Evolutionary conservation across 2,797 vertebrate genomes (phyloP).

Genomic region (Antennarius maculatus): DNA sequence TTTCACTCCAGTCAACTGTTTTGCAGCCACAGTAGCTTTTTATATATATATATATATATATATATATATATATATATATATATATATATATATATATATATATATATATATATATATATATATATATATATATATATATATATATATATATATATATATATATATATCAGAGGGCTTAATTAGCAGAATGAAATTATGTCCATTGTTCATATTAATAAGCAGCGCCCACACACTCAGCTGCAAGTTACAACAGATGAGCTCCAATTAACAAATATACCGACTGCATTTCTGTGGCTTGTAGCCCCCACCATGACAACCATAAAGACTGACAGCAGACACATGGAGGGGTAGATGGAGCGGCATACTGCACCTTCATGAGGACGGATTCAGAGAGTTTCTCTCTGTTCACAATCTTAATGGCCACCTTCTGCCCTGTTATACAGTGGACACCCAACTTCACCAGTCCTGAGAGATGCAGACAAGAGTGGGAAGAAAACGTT

Average conservation of each 20-base stretch:
- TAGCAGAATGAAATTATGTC: constrained; percentile 56
- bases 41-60: no score
- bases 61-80: no score
- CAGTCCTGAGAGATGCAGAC: constrained; percentile 79
- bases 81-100: no score
- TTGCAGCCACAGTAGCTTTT: constrained; percentile 47
- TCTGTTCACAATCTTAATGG: constrained; percentile 94
- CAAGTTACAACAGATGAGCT: constrained; percentile 37
- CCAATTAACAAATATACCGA: constrained; percentile 49
- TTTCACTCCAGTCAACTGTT: constrained; percentile 12
- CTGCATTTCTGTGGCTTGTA: constrained; percentile 21
- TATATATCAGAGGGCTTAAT: constrained; percentile 54
- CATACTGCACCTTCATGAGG: constrained; percentile 88
- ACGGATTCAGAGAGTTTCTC: constrained; percentile 93
- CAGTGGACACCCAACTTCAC: constrained; percentile 93
- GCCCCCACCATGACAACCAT: background rate
- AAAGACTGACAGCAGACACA: background rate
- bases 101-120: no score
- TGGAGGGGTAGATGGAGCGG: background rate
- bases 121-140: no score
- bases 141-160: no score
- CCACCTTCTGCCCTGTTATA: constrained; percentile 93
- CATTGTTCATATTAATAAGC: constrained; percentile 50
- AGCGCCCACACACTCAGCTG: constrained; percentile 60
- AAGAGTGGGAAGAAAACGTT: constrained; percentile 5